Percentiles rank a stretch among this genome's conserved stretches.
phyloP scores from a whole-genome alignment of 2,888 invertebrate species.

The Gryllus longicercus region DNA sequence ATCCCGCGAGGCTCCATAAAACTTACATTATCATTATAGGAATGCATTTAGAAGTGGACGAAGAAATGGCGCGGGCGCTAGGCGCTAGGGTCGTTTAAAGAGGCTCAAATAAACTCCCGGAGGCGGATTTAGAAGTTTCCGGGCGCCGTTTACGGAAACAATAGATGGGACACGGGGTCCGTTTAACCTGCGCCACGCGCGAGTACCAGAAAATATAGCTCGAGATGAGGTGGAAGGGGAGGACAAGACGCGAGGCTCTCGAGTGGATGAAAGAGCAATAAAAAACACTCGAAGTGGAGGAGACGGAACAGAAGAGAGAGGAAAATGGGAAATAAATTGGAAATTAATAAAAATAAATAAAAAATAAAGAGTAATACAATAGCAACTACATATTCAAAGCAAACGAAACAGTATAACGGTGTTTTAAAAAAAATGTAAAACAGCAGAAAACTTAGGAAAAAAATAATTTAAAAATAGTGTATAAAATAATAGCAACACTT shows the following conservation, averaged over 20 bases:
- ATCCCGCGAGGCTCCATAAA: neutral
- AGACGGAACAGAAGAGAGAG: too few species aligned
- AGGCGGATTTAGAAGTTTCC: neutral
- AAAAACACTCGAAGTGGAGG: too few species aligned
- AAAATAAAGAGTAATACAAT: too few species aligned
- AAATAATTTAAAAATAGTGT: too few species aligned
- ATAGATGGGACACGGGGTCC: neutral
- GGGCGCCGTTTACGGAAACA: neutral
- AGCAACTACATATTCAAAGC: too few species aligned
- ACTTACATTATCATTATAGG: constrained; percentile 5
- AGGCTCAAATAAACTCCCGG: neutral
- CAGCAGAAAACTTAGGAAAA: too few species aligned
- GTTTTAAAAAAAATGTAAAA: too few species aligned
- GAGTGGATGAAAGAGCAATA: too few species aligned
- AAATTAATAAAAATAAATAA: too few species aligned
- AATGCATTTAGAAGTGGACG: neutral
- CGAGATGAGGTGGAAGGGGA: neutral
- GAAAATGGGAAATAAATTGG: too few species aligned
- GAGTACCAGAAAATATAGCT: neutral
- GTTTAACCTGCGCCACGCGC: neutral
- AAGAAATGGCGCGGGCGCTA: neutral
- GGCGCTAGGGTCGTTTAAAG: neutral
- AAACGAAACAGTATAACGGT: too few species aligned
- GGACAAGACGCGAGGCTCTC: neutral
- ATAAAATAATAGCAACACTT: too few species aligned